Conservation (phyloP, 2,888 invertebrate genomes). For the Parnassius orleans region DNA sequence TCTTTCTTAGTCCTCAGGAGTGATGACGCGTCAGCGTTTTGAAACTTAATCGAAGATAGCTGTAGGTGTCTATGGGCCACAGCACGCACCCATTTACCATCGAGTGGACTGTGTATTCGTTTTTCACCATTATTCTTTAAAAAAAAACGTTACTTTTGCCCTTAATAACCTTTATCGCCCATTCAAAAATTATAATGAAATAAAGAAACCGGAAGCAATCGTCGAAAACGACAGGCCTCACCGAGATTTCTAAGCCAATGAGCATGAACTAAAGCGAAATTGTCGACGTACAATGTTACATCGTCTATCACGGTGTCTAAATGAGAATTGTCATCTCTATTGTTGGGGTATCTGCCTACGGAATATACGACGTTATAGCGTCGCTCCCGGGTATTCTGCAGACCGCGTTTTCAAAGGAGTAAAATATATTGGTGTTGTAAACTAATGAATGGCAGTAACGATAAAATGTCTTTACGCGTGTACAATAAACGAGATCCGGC, state of each 20-base stretch:
- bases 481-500: slow-evolving; percentile 1
- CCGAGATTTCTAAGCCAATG: slow-evolving; percentile 11
- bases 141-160: no score
- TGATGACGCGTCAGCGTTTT: no score
- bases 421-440: slow-evolving; percentile 40
- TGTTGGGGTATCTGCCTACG: slow-evolving; percentile 9
- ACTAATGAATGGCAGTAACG: slow-evolving; percentile 35
- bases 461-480: slow-evolving; percentile 4
- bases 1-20: no score
- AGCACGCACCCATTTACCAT: no score
- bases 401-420: slow-evolving; percentile 35
- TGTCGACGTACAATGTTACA: slow-evolving; percentile 9
- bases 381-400: background rate
- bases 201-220: slow-evolving; percentile 3
- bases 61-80: no score
- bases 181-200: background rate
- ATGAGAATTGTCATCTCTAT: slow-evolving; percentile 21
- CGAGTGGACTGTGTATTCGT: no score
- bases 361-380: background rate
- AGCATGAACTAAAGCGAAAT: slow-evolving; percentile 12
- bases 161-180: background rate
- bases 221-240: background rate
- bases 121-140: no score
- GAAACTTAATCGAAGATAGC: no score
- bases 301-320: slow-evolving; percentile 19